Evolutionary conservation across 2,797 vertebrate genomes (phyloP).

Genomic region (Hipposideros larvatus): DNA sequence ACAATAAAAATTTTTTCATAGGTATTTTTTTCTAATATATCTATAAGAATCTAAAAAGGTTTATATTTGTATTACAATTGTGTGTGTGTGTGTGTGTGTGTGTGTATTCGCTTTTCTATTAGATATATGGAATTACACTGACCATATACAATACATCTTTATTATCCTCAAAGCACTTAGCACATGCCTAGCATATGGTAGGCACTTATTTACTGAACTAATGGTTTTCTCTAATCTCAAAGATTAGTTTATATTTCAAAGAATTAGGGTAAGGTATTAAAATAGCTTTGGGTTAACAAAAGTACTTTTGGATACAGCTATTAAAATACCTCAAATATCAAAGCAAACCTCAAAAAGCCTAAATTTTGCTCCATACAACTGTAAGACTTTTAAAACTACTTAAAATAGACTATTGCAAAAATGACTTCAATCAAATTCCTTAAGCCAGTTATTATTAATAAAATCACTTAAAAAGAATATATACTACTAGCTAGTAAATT

Average conservation of each 20-base stretch:
- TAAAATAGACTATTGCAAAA: constrained; percentile 32
- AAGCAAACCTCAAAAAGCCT: constrained; percentile 28
- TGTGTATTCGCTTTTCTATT: not conserved
- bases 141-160: not conserved
- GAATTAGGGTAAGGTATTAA: not conserved
- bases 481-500: not conserved
- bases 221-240: constrained; percentile 17
- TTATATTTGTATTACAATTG: not conserved
- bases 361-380: constrained; percentile 17
- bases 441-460: constrained; percentile 27
- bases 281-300: constrained; percentile 44
- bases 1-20: not conserved
- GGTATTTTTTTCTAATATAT: not conserved
- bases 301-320: not conserved
- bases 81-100: no score
- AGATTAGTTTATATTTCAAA: not conserved
- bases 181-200: not conserved
- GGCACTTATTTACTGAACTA: constrained; percentile 25
- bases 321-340: constrained; percentile 28
- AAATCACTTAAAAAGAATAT: constrained; percentile 36
- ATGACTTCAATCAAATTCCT: constrained; percentile 15
- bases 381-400: constrained; percentile 28
- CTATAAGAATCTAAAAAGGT: not conserved
- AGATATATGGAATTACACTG: not conserved
- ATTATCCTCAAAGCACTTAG: constrained; percentile 28